A percentile compares a stretch with the other conserved stretches of the same genome.
Conservation (phyloP, 1,140 invertebrate genomes). For the Anastrepha obliqua region DNA sequence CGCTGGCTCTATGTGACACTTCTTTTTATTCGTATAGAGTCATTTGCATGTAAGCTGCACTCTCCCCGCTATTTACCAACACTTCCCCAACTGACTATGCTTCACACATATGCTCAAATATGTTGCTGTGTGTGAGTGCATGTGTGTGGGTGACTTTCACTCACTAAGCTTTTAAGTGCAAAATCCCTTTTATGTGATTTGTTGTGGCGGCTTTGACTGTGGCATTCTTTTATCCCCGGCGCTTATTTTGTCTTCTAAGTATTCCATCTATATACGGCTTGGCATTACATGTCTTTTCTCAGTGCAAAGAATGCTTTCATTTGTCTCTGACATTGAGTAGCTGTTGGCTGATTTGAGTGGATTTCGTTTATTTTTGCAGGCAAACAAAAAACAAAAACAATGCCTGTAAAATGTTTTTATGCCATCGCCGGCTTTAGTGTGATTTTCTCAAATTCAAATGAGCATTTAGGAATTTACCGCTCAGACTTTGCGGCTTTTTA, state of each 20-base stretch:
- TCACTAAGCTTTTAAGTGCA: conserved; percentile 46
- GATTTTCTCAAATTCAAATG: background rate
- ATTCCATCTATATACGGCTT: background rate
- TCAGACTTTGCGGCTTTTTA: background rate
- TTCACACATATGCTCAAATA: background rate
- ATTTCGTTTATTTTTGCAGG: background rate
- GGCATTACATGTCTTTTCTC: background rate
- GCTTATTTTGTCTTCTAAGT: conserved; percentile 26
- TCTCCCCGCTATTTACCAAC: background rate
- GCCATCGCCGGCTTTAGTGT: background rate
- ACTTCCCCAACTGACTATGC: background rate
- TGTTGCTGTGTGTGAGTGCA: background rate
- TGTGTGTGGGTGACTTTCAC: conserved; percentile 31
- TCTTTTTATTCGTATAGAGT: background rate
- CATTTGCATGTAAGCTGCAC: background rate
- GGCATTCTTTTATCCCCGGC: conserved; percentile 35
- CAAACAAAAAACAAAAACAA: background rate
- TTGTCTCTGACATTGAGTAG: conserved; percentile 26
- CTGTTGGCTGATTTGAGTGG: conserved; percentile 19
- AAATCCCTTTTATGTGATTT: conserved; percentile 51
- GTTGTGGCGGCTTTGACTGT: conserved; percentile 40
- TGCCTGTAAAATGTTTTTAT: background rate
- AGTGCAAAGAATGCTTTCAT: background rate
- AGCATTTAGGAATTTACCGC: background rate
- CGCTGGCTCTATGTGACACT: background rate